phyloP scores from a whole-genome alignment of 2,113 vertebrate genomes.

The Helogale parvula region DNA sequence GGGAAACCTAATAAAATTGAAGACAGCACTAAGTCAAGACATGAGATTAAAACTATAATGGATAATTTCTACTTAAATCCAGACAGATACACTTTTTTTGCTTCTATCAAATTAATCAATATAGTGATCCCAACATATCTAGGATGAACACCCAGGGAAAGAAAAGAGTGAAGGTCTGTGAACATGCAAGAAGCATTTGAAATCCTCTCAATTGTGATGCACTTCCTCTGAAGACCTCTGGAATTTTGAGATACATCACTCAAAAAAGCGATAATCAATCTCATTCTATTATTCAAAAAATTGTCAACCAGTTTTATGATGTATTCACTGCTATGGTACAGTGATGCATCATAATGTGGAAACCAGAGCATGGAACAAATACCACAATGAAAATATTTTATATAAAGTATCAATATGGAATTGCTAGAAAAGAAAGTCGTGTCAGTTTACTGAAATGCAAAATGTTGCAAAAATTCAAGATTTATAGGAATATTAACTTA shows the following conservation, averaged over 20 bases:
- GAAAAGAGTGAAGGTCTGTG: background rate
- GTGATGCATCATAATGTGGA: background rate
- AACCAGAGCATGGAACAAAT: background rate
- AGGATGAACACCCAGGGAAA: background rate
- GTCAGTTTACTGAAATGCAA: background rate
- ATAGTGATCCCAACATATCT: background rate
- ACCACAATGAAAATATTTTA: background rate
- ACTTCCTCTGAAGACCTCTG: background rate
- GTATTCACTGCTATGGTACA: background rate
- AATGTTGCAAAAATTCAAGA: background rate
- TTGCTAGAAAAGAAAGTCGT: background rate
- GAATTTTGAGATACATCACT: background rate
- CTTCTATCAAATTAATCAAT: background rate
- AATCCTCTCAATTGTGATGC: background rate
- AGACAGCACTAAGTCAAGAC: slow-evolving; percentile 10
- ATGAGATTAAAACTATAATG: slow-evolving; percentile 40
- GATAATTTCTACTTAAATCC: slow-evolving; percentile 7
- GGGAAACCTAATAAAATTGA: slow-evolving; percentile 14
- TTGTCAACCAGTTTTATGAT: background rate
- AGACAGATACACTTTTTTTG: background rate
- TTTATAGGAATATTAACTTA: background rate
- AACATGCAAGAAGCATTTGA: background rate
- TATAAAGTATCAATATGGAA: background rate
- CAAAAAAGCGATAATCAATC: background rate
- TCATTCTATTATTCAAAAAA: slow-evolving; percentile 42